Percentiles rank a stretch among this genome's conserved stretches.
Evolutionary conservation across 2,113 vertebrate species (phyloP).

Genomic region (Pangasianodon gigas): DNA sequence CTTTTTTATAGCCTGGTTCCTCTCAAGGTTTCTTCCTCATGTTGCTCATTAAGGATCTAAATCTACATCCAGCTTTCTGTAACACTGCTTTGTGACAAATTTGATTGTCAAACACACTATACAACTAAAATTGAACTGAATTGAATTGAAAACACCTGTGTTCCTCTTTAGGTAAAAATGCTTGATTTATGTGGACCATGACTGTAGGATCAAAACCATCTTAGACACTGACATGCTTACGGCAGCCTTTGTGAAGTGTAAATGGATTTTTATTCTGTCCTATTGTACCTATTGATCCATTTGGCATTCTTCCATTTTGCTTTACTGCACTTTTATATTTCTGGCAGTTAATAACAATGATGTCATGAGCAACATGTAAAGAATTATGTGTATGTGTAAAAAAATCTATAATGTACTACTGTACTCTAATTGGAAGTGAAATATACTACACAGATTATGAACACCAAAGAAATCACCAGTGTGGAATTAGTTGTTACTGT

Average conservation of each 20-base stretch:
- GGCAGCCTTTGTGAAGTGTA: slow-evolving; percentile 23
- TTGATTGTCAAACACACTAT: neutral
- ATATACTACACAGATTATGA: neutral
- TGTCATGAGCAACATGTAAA: neutral
- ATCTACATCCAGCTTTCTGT: neutral
- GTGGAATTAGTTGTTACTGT: neutral
- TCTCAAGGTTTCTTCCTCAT: neutral
- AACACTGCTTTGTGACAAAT: neutral
- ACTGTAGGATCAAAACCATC: slow-evolving; percentile 31
- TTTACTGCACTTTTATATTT: neutral
- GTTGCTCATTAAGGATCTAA: neutral
- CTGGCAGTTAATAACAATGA: neutral
- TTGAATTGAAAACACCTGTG: neutral
- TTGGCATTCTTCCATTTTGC: neutral
- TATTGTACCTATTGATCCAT: slow-evolving; percentile 24
- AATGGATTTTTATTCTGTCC: neutral
- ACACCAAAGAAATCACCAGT: neutral
- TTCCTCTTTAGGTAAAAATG: slow-evolving; percentile 33
- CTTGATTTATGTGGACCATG: slow-evolving; percentile 28
- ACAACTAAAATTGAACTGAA: too few species aligned
- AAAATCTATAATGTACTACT: neutral
- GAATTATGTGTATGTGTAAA: neutral
- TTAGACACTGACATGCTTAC: slow-evolving; percentile 10
- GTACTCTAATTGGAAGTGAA: neutral
- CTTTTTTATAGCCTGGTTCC: neutral